Base-by-base conservation (phyloP, 2,113 vertebrate species). In the Hypanus sabinus region DNA sequence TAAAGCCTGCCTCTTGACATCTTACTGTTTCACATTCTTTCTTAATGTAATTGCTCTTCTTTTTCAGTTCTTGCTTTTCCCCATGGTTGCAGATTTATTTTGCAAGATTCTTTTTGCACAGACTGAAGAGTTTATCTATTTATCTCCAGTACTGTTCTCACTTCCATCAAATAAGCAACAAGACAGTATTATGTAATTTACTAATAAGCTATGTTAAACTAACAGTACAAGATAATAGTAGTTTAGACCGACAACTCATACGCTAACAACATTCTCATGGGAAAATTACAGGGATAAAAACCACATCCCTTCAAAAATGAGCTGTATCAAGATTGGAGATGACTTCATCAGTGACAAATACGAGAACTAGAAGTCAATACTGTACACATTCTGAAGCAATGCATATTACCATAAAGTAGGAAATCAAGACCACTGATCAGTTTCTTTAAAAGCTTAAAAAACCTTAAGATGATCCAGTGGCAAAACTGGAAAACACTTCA, bases 71-170 rank as follows among this genome's bases (percentile, higher is more conserved):
- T 95, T 95, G 94, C 95, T 95, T 94, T 95, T 94, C 96, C 95
- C 95, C 96, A 96, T 96, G 95, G 96, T 95, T 97, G 97, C 95
- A 24, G 94, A 95, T 95, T 96, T 95, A 68, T 91, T 95, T 94
- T 94, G 94, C 95, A 94, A 96, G 94, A 94, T 95, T n/a, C 94
- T 94, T 88, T 60, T 94, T 76, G 93, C 83, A 95, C 60, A 94
- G 83, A 65, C 85, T 94, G 94, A 95, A 95, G 70, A 94, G 20
- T 60, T n/a, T 55, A 87, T 87, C 27, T n/a, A 60, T 60, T 87
- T 87, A 24, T 11, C 22, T 57, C 60, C 27, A 87, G 81, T 10
- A 11, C 14, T 57, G 55, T 55, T 87, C 22, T 18, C 33, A 36
- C 36, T 91, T 68, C 83, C 62, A 70, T 36, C 20, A 60, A 68